These are phyloP conservation scores for Mustelus asterias DNA, from an alignment of 2,113 vertebrate genomes.

Conservation along the genomic window DNA sequence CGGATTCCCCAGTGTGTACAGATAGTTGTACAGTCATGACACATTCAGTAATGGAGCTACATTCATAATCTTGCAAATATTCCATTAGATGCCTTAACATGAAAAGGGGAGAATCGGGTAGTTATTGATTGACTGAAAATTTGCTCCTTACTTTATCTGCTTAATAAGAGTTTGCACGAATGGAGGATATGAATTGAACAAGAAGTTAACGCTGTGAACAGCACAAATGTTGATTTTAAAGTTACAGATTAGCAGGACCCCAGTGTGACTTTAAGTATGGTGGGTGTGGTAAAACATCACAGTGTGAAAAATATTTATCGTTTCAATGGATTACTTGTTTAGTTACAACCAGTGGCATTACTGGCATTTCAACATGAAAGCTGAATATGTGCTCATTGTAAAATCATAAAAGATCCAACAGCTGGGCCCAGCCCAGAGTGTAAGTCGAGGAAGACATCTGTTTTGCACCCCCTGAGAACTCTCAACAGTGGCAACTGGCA, in stretches of 20 bases:
- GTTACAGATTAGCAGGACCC: too few species aligned
- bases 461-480: background rate
- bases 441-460: background rate
- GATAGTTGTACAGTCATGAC: background rate
- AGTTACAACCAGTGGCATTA: background rate
- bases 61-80: background rate
- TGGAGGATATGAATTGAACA: background rate
- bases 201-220: background rate
- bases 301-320: background rate
- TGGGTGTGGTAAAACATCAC: background rate
- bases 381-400: background rate
- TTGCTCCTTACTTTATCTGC: background rate
- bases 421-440: conserved; percentile 4
- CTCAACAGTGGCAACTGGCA: background rate
- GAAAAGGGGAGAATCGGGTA: background rate
- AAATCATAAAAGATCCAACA: background rate
- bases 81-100: background rate
- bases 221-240: background rate
- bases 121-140: background rate
- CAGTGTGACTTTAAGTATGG: background rate
- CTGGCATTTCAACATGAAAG: background rate
- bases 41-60: background rate
- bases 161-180: background rate
- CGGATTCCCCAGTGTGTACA: too few species aligned
- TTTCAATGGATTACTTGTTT: conserved; percentile 22